These are phyloP conservation scores for Nysson spinosus DNA, from an alignment of 2,888 invertebrate genomes.

Conservation along the genomic window DNA sequence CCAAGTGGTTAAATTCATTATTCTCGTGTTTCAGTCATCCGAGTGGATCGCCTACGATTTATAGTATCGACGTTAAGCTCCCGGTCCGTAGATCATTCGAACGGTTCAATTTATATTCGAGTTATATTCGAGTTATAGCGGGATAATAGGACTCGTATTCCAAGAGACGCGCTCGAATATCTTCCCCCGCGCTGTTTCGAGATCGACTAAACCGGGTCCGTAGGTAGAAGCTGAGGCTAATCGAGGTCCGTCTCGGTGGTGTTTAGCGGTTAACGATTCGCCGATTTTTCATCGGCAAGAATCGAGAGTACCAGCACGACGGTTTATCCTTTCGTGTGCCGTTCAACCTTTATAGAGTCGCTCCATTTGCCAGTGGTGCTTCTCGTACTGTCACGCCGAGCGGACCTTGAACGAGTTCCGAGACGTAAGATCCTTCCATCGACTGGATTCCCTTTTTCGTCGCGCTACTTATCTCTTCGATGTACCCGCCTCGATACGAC, in stretches of 20 bases:
- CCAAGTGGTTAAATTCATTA: too few species aligned
- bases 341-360: slow-evolving; percentile 69
- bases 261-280: slow-evolving; percentile 61
- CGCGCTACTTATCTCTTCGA: slow-evolving; percentile 31
- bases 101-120: too few species aligned
- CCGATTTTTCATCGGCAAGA: slow-evolving; percentile 43
- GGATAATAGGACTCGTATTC: too few species aligned
- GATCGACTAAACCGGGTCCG: neutral
- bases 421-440: slow-evolving; percentile 25
- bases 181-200: neutral
- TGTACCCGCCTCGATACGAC: slow-evolving; percentile 28
- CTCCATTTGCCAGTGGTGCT: slow-evolving; percentile 64
- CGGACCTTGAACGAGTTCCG: slow-evolving; percentile 25
- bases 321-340: slow-evolving; percentile 61
- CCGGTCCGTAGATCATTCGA: too few species aligned
- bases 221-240: slow-evolving; percentile 14
- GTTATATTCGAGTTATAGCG: too few species aligned
- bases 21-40: too few species aligned
- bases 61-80: too few species aligned
- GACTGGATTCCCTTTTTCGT: slow-evolving; percentile 46
- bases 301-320: slow-evolving; percentile 25
- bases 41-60: too few species aligned
- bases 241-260: slow-evolving; percentile 39
- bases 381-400: slow-evolving; percentile 11
- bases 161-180: too few species aligned